Base-by-base conservation (phyloP, 2,888 invertebrate species). In the Margaritifera margaritifera region DNA sequence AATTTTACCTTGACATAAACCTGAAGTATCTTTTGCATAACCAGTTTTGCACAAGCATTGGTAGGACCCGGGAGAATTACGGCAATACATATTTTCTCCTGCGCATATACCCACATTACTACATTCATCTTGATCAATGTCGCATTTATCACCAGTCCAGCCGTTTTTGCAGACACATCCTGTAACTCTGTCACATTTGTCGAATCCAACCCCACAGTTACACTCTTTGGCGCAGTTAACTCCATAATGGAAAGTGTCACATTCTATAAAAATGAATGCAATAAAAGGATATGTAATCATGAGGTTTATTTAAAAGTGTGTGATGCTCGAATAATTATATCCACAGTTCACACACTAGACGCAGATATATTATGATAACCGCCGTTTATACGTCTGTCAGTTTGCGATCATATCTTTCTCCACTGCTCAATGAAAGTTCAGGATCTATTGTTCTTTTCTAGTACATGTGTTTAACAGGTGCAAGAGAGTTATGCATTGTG, bases 131-230 rank as follows among this genome's bases (percentile, higher is more conserved):
- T 59, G 31, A 63, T 79, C 77, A 53, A 54, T 24, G 4, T 59
- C 69, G 50, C 62, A 62, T 2, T 25, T 59, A 52, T 64, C 64
- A 11, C 80, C 80, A 2, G 53, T 67, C 78, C 78, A 80, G 1
- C 80, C 80, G 3, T 53, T 25, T 11, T 58, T 55, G 69, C 80
- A 80, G 15, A 75, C 74, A 69, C 80, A 80, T 0, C 80, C 80
- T 0, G 57, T 70, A 1, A 70, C 65, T 6, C 65, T 25, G 58
- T 75, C 67, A 71, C 80, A 80, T 5, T 57, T 54, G 0, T 19
- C 18, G 6, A 75, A 69, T 22, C 80, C 80, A 15, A 59, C 55
- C 1, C 77, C 78, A 72, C 80, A 80, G 55, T 65, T 64, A 68
- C 80, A 80, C 11, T 55, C 65, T 25, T 61, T 72, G 19, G 68